Percentiles rank a stretch among this genome's conserved stretches.
Conservation (phyloP, 2,797 vertebrate genomes). For the Carapus acus region DNA sequence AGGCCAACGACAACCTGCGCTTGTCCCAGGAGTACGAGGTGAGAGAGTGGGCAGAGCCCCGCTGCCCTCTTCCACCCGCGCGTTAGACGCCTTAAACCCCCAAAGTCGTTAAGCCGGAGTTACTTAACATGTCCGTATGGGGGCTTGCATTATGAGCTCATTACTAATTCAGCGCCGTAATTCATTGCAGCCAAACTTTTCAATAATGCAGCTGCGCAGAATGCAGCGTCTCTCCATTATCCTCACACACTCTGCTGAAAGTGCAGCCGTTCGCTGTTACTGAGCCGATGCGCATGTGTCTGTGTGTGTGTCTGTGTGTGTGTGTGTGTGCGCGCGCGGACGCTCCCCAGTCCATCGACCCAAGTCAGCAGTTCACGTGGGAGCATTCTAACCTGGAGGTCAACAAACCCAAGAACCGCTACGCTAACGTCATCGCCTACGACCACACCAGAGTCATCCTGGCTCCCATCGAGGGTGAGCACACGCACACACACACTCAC, state of each 20-base stretch:
- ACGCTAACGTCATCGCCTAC: slow-evolving; percentile 95
- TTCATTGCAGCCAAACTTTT: slow-evolving; percentile 44
- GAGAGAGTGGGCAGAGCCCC: slow-evolving; percentile 40
- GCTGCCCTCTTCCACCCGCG: slow-evolving; percentile 31
- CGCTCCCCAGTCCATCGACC: slow-evolving; percentile 84
- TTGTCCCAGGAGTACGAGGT: slow-evolving; percentile 99
- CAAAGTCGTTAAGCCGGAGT: slow-evolving; percentile 39
- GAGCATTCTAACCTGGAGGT: slow-evolving; percentile 97
- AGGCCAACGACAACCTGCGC: slow-evolving; percentile 97
- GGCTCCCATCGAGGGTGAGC: slow-evolving; percentile 85
- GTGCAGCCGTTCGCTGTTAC: slow-evolving; percentile 11
- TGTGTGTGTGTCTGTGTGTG: too few species aligned
- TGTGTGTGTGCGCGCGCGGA: not conserved
- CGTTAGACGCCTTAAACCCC: slow-evolving; percentile 25
- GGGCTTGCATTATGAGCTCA: slow-evolving; percentile 35
- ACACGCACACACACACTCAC: not conserved
- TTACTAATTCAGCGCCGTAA: slow-evolving; percentile 58
- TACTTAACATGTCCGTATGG: slow-evolving; percentile 46
- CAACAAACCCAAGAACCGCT: slow-evolving; percentile 98
- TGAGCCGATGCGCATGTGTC: not conserved
- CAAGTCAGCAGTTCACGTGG: slow-evolving; percentile 97
- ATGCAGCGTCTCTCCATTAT: slow-evolving; percentile 42
- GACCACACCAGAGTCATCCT: slow-evolving; percentile 95
- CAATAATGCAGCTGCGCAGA: slow-evolving; percentile 22
- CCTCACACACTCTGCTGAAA: slow-evolving; percentile 31